These are phyloP conservation scores for Daphoenositta chrysoptera DNA, from an alignment of 2,113 vertebrate species.

Conservation along the genomic window DNA sequence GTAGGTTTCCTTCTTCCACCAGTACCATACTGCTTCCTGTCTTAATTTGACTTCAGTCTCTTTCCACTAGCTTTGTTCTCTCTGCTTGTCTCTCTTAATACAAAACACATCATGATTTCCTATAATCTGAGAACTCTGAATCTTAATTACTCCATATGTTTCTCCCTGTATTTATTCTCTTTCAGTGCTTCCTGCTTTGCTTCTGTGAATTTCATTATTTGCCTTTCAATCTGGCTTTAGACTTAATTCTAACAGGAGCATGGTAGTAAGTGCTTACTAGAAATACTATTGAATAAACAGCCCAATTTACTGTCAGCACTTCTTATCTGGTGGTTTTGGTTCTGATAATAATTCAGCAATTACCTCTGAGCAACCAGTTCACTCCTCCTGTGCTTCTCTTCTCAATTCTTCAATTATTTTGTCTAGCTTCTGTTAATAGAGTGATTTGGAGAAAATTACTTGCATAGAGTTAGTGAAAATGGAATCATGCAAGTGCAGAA, in stretches of 20 bases:
- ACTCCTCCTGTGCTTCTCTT: neutral
- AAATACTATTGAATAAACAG: conserved; percentile 4
- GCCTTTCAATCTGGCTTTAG: neutral
- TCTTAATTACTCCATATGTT: neutral
- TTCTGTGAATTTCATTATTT: neutral
- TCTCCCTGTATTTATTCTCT: neutral
- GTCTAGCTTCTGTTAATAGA: neutral
- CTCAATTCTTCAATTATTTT: conserved; percentile 14
- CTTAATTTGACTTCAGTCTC: neutral
- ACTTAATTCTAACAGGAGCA: neutral
- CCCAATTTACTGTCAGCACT: neutral
- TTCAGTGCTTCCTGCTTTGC: neutral
- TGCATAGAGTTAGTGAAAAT: neutral
- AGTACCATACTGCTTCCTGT: neutral
- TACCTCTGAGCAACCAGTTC: neutral
- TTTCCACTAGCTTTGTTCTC: neutral
- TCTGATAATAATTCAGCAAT: conserved; percentile 30
- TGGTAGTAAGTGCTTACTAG: neutral
- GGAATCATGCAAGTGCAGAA: neutral
- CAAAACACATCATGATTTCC: neutral
- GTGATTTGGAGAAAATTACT: conserved; percentile 12
- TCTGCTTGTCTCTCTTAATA: neutral
- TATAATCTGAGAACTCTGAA: neutral
- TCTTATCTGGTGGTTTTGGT: neutral
- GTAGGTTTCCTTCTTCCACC: neutral